Base-by-base conservation (phyloP, 2,113 vertebrate species). In the Ibidorhyncha struthersii region DNA sequence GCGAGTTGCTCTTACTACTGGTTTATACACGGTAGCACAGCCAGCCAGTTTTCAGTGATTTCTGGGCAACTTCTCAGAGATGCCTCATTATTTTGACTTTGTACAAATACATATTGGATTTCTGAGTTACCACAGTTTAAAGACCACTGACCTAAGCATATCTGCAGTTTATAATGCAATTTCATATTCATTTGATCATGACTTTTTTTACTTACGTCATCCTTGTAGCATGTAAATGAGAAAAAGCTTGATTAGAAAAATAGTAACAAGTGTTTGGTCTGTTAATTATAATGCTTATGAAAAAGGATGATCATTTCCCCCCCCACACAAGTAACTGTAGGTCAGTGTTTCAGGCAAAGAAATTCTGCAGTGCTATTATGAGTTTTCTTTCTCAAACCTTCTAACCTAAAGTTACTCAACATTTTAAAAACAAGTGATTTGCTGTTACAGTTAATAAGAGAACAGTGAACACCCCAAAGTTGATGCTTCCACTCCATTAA, bases 141-240 rank as follows among this genome's bases (percentile, higher is more conserved):
- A 87, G 78, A 93, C 66, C 84, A 96, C 86, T 90, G 96, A 95
- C 92, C 85, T 93, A 90, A 62, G 45, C 47, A 40, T 18, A 83
- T 55, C 4, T 92, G 90, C 55, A 92, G 82, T 83, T 91, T 92
- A 89, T 40, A 82, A 93, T 41, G 72, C 43, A 91, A 88, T 93
- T 80, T 91, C 74, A 92, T 34, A 82, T 43, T 93, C 36, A 76
- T 92, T 91, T 91, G 76, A 95, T 62, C 79, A 95, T 87, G 45
- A 56, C 10, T 86, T 36, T 72, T 72, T 86, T 88, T 93, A 99
- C 98, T 98, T 98, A 99, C 98, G 1, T 98, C 98, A 95, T 98
- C 98, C 98, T 98, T 94, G 97, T 88, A 82, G 98, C 97, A 97
- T 98, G 98, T 81, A 98, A 98, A 98, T 45, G 12, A 96, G 95